Conservation (phyloP, 1,140 invertebrate species). For the Drosophila bocki region DNA sequence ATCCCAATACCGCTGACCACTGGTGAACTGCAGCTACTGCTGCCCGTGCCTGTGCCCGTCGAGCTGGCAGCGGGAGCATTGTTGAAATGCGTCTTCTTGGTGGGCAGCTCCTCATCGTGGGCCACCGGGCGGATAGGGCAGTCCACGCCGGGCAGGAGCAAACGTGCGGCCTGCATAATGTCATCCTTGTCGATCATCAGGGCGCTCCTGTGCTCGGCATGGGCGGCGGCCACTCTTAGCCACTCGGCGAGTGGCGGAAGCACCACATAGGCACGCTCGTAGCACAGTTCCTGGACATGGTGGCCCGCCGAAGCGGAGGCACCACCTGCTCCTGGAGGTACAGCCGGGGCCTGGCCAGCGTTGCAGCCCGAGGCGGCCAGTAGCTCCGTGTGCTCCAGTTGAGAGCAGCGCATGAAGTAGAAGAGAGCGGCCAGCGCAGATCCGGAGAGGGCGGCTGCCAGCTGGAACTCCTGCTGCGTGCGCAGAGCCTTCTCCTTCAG, state of each 20-base stretch:
- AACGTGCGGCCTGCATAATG: slow-evolving; percentile 93
- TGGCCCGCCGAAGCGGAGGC: slow-evolving; percentile 73
- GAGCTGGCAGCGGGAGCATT: slow-evolving; percentile 18
- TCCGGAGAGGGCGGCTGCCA: slow-evolving; percentile 87
- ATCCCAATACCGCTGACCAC: slow-evolving; percentile 40
- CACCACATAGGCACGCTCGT: slow-evolving; percentile 94
- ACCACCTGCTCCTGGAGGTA: slow-evolving; percentile 34
- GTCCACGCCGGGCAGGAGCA: slow-evolving; percentile 94
- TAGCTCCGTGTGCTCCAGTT: slow-evolving; percentile 87
- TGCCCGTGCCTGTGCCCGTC: slow-evolving; percentile 24
- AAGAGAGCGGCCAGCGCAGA: slow-evolving; percentile 92
- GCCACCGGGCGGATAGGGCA: slow-evolving; percentile 91
- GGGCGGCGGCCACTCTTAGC: slow-evolving; percentile 92
- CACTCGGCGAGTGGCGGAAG: slow-evolving; percentile 95
- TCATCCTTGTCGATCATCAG: slow-evolving; percentile 93
- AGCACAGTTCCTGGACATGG: slow-evolving; percentile 91
- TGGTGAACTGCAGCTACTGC: slow-evolving; percentile 59
- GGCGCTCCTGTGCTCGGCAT: slow-evolving; percentile 93
- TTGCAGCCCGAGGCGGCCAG: slow-evolving; percentile 64
- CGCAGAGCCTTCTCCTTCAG: slow-evolving; percentile 90
- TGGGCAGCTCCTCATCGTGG: slow-evolving; percentile 86
- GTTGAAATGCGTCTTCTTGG: slow-evolving; percentile 75
- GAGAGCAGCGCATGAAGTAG: slow-evolving; percentile 96
- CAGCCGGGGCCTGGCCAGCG: slow-evolving; percentile 43
- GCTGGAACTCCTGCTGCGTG: slow-evolving; percentile 86